These are phyloP conservation scores for Gymnocephalus cernua DNA, from an alignment of 2,113 vertebrate species.

Conservation along the genomic window DNA sequence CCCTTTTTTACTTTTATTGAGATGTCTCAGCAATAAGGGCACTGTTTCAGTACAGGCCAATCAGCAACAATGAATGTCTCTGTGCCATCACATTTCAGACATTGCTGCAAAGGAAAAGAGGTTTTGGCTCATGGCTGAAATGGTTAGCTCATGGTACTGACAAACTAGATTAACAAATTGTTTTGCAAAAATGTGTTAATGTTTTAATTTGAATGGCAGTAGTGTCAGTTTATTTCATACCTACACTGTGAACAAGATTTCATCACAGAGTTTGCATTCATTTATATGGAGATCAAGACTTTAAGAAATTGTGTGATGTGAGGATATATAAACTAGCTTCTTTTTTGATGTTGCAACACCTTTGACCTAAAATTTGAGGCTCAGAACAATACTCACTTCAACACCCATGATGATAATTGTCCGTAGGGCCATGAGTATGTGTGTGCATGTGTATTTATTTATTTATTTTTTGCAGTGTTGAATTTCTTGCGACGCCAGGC, in stretches of 20 bases:
- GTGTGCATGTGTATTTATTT: slow-evolving; percentile 10
- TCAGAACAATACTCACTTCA: slow-evolving; percentile 37
- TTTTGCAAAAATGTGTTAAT: slow-evolving; percentile 24
- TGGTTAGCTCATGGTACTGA: slow-evolving; percentile 10
- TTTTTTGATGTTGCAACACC: not conserved
- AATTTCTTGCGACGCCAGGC: slow-evolving; percentile 49
- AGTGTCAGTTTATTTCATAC: not conserved
- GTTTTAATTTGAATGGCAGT: not conserved
- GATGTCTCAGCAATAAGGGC: slow-evolving; percentile 77
- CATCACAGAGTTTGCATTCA: not conserved
- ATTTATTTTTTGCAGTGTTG: slow-evolving; percentile 31
- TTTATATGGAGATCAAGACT: slow-evolving; percentile 4
- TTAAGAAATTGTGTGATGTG: not conserved
- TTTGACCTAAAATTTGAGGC: slow-evolving; percentile 12
- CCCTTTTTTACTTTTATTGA: slow-evolving; percentile 77
- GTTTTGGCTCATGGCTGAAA: slow-evolving; percentile 30
- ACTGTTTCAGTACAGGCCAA: slow-evolving; percentile 73
- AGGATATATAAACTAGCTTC: not conserved
- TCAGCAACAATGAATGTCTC: slow-evolving; percentile 73
- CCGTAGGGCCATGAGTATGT: not conserved
- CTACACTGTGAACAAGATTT: not conserved
- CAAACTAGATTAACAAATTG: slow-evolving; percentile 21
- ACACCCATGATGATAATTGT: slow-evolving; percentile 30
- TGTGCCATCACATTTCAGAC: slow-evolving; percentile 66
- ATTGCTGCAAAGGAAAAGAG: slow-evolving; percentile 14